Conservation (phyloP, 2,113 vertebrate species). For the Sebastes schlegelii region DNA sequence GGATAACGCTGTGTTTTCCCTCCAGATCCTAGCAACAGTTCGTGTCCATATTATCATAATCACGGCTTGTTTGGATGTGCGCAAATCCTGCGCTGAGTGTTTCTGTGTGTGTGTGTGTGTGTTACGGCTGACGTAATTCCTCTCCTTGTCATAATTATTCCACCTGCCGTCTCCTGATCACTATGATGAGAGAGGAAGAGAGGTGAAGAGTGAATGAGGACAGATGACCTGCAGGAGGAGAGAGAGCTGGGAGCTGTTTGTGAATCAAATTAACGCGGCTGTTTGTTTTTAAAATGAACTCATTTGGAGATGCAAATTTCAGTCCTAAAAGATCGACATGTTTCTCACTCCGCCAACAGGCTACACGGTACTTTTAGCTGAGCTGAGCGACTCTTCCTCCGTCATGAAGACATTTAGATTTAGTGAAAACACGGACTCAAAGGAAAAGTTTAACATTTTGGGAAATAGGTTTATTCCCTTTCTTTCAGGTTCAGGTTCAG, state of each 20-base stretch:
- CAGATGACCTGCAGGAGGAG: constrained; percentile 22
- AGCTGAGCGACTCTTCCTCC: no score
- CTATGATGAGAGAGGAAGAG: constrained; percentile 13
- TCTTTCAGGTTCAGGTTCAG: no score
- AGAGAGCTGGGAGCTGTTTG: background rate
- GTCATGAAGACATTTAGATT: no score
- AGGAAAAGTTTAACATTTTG: no score
- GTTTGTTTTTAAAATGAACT: no score
- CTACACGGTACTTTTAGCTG: no score
- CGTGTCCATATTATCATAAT: constrained; percentile 63
- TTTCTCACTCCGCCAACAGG: no score
- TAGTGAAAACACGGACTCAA: no score
- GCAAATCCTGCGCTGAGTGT: constrained; percentile 38
- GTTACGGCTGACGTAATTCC: constrained; percentile 22
- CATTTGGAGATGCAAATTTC: no score
- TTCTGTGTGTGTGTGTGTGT: constrained; percentile 1
- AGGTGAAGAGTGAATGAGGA: constrained; percentile 29
- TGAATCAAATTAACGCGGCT: constrained; percentile 15
- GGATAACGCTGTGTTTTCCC: constrained; percentile 1
- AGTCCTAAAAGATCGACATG: no score
- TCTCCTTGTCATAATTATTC: constrained; percentile 66
- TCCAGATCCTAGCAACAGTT: constrained; percentile 30
- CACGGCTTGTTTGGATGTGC: constrained; percentile 51
- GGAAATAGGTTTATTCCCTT: no score
- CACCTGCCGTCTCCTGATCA: constrained; percentile 41